Base-by-base conservation (phyloP, 2,113 vertebrate genomes). In the Megalops atlanticus region DNA sequence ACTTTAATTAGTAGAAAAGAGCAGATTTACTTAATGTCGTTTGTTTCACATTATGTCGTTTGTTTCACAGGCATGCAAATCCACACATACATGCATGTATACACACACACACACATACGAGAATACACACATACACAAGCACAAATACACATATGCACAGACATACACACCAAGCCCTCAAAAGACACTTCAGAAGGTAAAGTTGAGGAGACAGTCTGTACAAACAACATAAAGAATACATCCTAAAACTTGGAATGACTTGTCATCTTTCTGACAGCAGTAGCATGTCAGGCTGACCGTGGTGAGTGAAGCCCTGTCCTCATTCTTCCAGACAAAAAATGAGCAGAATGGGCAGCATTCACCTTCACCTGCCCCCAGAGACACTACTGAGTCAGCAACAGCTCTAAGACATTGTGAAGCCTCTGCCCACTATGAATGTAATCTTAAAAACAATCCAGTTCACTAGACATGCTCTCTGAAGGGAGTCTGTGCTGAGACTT, bases 11-110 rank as follows among this genome's bases (percentile, higher is more conserved):
- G n/a, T n/a, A n/a, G n/a, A n/a, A n/a, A n/a, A n/a, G n/a, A n/a
- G n/a, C n/a, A n/a, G n/a, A n/a, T n/a, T n/a, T n/a, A n/a, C n/a
- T n/a, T n/a, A n/a, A n/a, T n/a, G n/a, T n/a, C n/a, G n/a, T n/a
- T n/a, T n/a, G n/a, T n/a, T n/a, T n/a, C n/a, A n/a, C n/a, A n/a
- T n/a, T n/a, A n/a, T n/a, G n/a, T n/a, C n/a, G n/a, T n/a, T n/a
- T n/a, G n/a, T n/a, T n/a, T n/a, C n/a, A n/a, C 6, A n/a, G 43
- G 31, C 68, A 81, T 78, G 87, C 24, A 77, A 52, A 52, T 21
- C 7, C 43, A n/a, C 43, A 45, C 43, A 45, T 14, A 45, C 1
- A 45, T 45, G 43, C 43, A 45, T 45, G 21, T n/a, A 8, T 0
- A 58, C 54, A 58, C 8, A n/a, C 21, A 58, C 54, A 3, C 54